Percentiles rank a stretch among this genome's conserved stretches.
phyloP scores from a whole-genome alignment of 2,888 invertebrate species.

The Agrotis puta region DNA sequence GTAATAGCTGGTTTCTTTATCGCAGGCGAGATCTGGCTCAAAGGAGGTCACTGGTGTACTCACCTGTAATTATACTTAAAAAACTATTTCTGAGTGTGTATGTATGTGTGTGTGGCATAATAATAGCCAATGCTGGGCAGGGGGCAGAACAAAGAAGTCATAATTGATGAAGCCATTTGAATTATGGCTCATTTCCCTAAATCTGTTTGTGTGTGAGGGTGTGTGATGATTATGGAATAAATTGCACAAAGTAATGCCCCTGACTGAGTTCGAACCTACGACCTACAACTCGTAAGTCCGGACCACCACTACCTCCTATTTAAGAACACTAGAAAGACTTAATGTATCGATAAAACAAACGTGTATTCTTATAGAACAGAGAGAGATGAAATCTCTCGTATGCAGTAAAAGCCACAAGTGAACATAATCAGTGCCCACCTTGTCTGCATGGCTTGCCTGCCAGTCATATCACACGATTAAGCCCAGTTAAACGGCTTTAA shows the following conservation, averaged over 20 bases:
- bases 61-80: slow-evolving; percentile 44
- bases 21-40: slow-evolving; percentile 45
- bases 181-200: too few relatives aligned
- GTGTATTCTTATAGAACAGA: too few relatives aligned
- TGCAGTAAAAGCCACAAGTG: slow-evolving; percentile 18
- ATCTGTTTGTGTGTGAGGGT: too few relatives aligned
- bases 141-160: slow-evolving; percentile 1
- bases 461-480: slow-evolving; percentile 3
- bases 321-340: too few relatives aligned
- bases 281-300: too few relatives aligned
- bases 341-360: too few relatives aligned
- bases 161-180: not conserved
- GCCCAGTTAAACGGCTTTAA: slow-evolving; percentile 29
- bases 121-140: not conserved
- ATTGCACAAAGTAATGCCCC: too few relatives aligned
- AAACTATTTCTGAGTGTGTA: slow-evolving; percentile 39
- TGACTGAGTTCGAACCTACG: too few relatives aligned
- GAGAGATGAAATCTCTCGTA: not conserved
- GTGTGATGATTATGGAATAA: too few relatives aligned
- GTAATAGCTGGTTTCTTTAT: slow-evolving; percentile 62
- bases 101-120: slow-evolving; percentile 22
- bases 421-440: not conserved
- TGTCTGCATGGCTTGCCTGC: not conserved
- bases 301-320: too few relatives aligned
- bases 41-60: slow-evolving; percentile 61